Evolutionary conservation across 2,113 vertebrate genomes (phyloP).

Genomic region (Azemiops feae): DNA sequence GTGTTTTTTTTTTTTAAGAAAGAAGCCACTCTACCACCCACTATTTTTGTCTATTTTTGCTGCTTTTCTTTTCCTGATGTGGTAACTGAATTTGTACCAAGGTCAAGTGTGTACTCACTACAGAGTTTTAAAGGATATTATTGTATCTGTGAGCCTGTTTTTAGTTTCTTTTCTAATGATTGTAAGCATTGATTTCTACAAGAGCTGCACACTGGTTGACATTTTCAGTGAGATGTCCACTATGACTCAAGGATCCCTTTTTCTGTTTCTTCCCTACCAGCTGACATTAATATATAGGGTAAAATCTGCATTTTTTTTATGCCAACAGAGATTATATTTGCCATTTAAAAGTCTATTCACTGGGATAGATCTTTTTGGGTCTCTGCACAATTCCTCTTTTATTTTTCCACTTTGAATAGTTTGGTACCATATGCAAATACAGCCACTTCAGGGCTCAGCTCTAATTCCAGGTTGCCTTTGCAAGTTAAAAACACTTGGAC

Average conservation of each 20-base stretch:
- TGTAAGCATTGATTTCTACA: not conserved
- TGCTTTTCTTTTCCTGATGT: not conserved
- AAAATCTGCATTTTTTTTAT: not conserved
- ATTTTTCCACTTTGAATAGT: not conserved
- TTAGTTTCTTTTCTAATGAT: not conserved
- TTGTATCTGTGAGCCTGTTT: not conserved
- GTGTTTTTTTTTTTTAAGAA: not conserved
- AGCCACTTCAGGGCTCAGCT: not conserved
- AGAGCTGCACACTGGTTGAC: not conserved
- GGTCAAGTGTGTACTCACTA: not conserved
- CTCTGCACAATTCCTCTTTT: not conserved
- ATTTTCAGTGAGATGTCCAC: not conserved
- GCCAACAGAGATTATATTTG: not conserved
- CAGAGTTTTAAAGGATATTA: not conserved
- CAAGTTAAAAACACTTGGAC: not conserved
- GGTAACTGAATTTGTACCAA: not conserved
- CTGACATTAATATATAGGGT: not conserved
- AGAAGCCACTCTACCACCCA: not conserved
- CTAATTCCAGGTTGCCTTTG: not conserved
- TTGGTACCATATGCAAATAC: not conserved
- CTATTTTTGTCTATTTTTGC: not conserved
- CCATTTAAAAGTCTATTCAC: not conserved
- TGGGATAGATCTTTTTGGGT: not conserved
- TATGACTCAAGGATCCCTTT: not conserved
- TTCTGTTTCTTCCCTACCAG: not conserved